Conservation (phyloP, 2,797 vertebrate species). For the Buphagus erythrorhynchus region DNA sequence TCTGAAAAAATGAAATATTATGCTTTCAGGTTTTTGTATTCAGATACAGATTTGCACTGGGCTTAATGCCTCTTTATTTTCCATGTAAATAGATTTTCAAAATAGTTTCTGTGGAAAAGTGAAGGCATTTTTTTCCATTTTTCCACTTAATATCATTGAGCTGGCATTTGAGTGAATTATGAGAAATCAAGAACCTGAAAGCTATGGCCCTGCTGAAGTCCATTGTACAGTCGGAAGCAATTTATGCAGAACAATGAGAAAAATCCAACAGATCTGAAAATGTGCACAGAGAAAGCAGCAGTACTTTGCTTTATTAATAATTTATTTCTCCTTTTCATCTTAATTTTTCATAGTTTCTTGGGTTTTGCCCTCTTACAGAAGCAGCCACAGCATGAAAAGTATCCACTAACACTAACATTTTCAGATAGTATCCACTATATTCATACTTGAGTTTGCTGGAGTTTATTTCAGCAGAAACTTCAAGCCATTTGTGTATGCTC, state of each 20-base stretch:
- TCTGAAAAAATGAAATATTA: conserved; percentile 69
- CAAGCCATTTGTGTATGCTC: neutral
- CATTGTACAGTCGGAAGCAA: conserved; percentile 55
- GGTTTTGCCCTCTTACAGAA: neutral
- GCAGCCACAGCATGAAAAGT: conserved; percentile 16
- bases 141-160: conserved; percentile 70
- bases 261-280: conserved; percentile 59
- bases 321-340: conserved; percentile 63
- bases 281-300: conserved; percentile 20
- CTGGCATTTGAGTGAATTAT: conserved; percentile 65
- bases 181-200: conserved; percentile 65
- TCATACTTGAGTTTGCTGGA: neutral
- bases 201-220: conserved; percentile 33
- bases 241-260: conserved; percentile 60
- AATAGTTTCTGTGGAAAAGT: conserved; percentile 66
- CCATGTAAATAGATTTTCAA: conserved; percentile 71
- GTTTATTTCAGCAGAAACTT: neutral
- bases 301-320: conserved; percentile 60
- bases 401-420: neutral
- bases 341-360: conserved; percentile 46
- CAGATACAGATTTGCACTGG: conserved; percentile 48
- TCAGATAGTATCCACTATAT: neutral
- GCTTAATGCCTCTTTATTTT: conserved; percentile 71
- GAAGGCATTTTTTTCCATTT: conserved; percentile 60
- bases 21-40: conserved; percentile 63